Conservation (phyloP, 2,888 invertebrate genomes). For the Tipula vernalis region DNA sequence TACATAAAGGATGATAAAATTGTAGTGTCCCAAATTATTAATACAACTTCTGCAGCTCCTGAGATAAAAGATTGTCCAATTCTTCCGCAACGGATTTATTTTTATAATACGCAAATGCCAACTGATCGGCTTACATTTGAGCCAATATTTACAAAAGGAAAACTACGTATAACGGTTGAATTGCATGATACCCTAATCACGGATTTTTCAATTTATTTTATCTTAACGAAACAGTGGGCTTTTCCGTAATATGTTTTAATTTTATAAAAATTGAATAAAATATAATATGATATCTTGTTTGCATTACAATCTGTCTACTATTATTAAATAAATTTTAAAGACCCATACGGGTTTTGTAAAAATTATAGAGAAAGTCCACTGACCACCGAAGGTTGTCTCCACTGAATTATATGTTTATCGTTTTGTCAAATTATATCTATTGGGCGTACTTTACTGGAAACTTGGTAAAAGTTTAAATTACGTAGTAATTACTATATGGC, state of each 20-base stretch:
- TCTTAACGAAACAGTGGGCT: background rate
- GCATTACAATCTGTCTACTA: too few relatives aligned
- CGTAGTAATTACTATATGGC: too few relatives aligned
- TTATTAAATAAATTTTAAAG: too few relatives aligned
- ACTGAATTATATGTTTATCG: too few relatives aligned
- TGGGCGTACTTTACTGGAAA: too few relatives aligned
- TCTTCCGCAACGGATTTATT: background rate
- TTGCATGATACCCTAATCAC: background rate
- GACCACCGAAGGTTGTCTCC: too few relatives aligned
- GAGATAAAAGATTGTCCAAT: background rate
- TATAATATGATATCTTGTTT: too few relatives aligned
- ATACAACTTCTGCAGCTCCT: background rate
- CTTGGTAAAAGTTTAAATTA: too few relatives aligned
- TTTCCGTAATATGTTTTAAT: background rate
- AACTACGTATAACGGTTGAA: background rate
- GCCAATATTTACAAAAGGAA: background rate
- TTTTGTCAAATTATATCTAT: too few relatives aligned
- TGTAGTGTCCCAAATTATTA: background rate
- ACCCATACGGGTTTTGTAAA: too few relatives aligned
- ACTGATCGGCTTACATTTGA: background rate
- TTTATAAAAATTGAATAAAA: too few relatives aligned
- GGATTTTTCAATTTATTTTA: background rate
- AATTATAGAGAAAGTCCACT: too few relatives aligned
- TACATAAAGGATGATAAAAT: background rate
- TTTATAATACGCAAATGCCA: background rate